Evolutionary conservation across 2,797 vertebrate genomes (phyloP).

Genomic region (Malurus splendens): DNA sequence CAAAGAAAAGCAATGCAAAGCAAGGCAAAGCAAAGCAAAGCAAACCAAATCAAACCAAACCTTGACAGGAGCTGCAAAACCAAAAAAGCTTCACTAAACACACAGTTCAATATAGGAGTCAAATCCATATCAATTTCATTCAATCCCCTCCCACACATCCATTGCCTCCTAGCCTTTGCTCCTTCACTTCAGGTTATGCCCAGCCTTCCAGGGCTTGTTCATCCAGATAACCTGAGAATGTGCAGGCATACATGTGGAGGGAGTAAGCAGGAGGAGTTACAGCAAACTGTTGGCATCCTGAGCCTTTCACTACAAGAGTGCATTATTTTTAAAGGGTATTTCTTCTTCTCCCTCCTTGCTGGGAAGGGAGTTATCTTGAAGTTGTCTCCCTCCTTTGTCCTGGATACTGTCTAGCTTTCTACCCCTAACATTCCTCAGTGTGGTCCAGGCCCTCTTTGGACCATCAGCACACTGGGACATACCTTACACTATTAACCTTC

Average conservation of each 20-base stretch:
- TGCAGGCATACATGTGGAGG: fast-evolving
- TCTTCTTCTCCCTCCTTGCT: not conserved
- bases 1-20: not conserved
- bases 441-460: not conserved
- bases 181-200: not conserved
- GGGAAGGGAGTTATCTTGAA: not conserved
- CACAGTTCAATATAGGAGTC: not conserved
- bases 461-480: not conserved
- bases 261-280: not conserved
- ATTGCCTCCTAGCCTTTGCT: not conserved
- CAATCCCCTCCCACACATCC: too few species aligned
- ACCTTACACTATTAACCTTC: not conserved
- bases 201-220: not conserved
- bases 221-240: not conserved
- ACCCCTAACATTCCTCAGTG: fast-evolving
- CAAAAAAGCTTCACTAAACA: not conserved
- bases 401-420: not conserved
- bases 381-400: not conserved
- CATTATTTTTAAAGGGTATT: not conserved
- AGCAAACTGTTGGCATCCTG: not conserved
- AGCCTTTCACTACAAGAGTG: not conserved
- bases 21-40: not conserved
- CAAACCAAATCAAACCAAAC: too few species aligned
- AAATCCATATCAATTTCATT: not conserved
- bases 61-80: not conserved